Base-by-base conservation (phyloP, 1,140 invertebrate species). In the Bilobella aurantiaca region DNA sequence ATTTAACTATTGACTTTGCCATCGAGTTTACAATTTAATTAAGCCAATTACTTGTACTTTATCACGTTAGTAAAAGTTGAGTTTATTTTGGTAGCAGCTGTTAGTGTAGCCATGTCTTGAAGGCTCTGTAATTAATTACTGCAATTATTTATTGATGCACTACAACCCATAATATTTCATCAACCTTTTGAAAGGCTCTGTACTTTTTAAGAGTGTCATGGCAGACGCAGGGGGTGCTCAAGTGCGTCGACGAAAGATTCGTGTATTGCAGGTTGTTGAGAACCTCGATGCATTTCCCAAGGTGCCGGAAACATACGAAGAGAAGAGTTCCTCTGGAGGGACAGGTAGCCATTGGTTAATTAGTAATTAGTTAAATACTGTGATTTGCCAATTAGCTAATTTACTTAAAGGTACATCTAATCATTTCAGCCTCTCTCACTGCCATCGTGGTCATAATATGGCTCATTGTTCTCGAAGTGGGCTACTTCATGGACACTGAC, bases 201-300 rank as follows among this genome's bases (percentile, higher is more conserved):
- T n/a, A n/a, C n/a, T n/a, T n/a, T n/a, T n/a, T n/a, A n/a, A n/a
- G n/a, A n/a, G n/a, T 42, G 34, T 5, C 14, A 53, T 53, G 49
- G 49, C 49, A 23, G 49, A 53, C 5, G 5, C 25, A 5, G 49
- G 49, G 27, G 58, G 58, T 47, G 63, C 58, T 28, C 60, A 63
- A 16, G 3, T 68, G 25, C 47, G 67, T 25, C 60, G 56, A 59
- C 62, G 69, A 58, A 67, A 69, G 65, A 58, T 70, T 68, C 47
- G 56, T 42, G 64, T 75, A 2, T 74, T 88, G n/a, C 84, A 86
- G 71, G 83, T 85, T 74, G 86, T 93, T 1, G 89, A 88, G 76
- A 86, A 93, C 78, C 77, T 95, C 2, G 92, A 96, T 80, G 87
- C 89, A 21, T 96, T 95, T 77, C 86, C 89, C 18, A 94, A 94